Evolutionary conservation across 2,113 vertebrate genomes (phyloP).

Genomic region (Myrmophylax atrothorax): DNA sequence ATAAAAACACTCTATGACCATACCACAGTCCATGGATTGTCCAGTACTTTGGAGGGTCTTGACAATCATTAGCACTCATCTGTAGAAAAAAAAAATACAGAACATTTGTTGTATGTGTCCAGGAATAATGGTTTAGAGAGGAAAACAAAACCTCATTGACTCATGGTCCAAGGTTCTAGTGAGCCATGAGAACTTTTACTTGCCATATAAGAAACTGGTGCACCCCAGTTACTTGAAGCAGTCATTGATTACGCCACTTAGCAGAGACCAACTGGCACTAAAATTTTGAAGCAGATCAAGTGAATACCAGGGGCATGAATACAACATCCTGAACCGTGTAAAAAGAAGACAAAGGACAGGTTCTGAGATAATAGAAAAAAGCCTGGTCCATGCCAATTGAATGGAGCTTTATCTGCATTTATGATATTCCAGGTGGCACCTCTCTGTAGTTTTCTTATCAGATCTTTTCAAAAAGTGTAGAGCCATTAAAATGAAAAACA

Average conservation of each 20-base stretch:
- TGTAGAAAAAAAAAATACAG: slow-evolving; percentile 4
- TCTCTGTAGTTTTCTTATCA: neutral
- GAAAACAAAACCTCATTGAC: neutral
- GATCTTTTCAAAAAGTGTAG: neutral
- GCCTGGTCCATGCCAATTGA: neutral
- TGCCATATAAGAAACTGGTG: neutral
- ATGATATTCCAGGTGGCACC: neutral
- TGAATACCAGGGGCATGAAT: neutral
- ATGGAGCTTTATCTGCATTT: neutral
- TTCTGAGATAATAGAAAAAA: neutral
- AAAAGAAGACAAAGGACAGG: neutral
- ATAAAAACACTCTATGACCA: neutral
- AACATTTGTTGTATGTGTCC: neutral
- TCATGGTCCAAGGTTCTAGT: neutral
- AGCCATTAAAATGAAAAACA: neutral
- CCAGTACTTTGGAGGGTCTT: slow-evolving; percentile 75
- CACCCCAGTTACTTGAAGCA: neutral
- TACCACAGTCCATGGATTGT: slow-evolving; percentile 81
- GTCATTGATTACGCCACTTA: neutral
- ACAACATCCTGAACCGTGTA: neutral
- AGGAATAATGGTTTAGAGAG: neutral
- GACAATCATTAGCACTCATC: slow-evolving; percentile 65
- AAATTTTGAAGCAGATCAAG: neutral
- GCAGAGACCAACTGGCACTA: neutral
- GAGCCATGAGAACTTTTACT: neutral